A percentile compares a stretch with the other conserved stretches of the same genome.
Evolutionary conservation across 2,888 invertebrate genomes (phyloP).

Genomic region (Serripes groenlandicus): DNA sequence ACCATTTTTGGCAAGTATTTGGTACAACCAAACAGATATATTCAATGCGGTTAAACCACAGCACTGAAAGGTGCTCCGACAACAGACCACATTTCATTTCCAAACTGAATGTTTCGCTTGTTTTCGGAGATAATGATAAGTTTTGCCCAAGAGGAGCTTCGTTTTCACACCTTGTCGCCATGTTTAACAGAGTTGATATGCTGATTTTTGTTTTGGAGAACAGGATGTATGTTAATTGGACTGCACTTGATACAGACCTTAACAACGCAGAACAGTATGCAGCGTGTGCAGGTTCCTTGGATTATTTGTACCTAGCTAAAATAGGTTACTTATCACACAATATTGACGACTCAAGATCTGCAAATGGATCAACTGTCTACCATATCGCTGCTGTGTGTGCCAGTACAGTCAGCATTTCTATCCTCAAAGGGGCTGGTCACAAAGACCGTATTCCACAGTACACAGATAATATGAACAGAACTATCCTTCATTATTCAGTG

Average conservation of each 20-base stretch:
- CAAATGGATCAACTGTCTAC: slow-evolving; percentile 18
- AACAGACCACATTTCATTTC: not conserved
- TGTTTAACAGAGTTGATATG: slow-evolving; percentile 22
- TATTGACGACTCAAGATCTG: not conserved
- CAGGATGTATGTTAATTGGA: not conserved
- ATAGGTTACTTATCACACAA: not conserved
- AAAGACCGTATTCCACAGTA: not conserved
- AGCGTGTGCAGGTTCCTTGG: not conserved
- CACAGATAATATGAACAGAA: not conserved
- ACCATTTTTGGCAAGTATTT: slow-evolving; percentile 8
- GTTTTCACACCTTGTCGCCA: slow-evolving; percentile 19
- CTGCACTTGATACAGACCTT: not conserved
- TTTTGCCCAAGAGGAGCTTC: slow-evolving; percentile 12
- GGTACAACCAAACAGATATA: slow-evolving; percentile 1
- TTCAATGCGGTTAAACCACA: not conserved
- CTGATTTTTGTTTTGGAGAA: not conserved
- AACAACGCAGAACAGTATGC: slow-evolving; percentile 14
- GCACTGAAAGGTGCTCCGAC: not conserved
- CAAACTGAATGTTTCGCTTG: not conserved
- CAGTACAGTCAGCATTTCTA: not conserved
- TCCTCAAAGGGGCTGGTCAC: not conserved
- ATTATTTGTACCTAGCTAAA: not conserved
- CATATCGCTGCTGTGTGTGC: slow-evolving; percentile 11
- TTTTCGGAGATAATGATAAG: not conserved
- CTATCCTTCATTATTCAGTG: slow-evolving; percentile 9